Conservation (phyloP, 2,888 invertebrate genomes). For the Lasioglossum figueresi region DNA sequence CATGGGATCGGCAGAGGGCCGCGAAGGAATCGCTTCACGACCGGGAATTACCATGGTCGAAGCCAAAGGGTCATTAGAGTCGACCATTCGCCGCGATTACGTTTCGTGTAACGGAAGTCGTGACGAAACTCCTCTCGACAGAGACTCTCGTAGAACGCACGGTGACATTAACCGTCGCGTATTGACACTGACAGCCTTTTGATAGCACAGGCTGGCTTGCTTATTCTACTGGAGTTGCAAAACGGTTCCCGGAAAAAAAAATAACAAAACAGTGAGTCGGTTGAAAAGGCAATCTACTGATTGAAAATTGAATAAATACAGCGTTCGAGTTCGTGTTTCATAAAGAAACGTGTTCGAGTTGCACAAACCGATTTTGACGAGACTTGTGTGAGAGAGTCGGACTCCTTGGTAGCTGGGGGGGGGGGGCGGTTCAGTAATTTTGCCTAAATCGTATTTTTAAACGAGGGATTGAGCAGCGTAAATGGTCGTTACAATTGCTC, state of each 20-base stretch:
- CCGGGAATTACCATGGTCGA: slow-evolving; percentile 47
- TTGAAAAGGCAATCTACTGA: background rate
- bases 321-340: background rate
- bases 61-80: slow-evolving; percentile 55
- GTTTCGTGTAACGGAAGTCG: slow-evolving; percentile 57
- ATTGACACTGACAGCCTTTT: background rate
- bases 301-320: slow-evolving; percentile 1
- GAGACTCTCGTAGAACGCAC: background rate
- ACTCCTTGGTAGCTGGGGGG: background rate
- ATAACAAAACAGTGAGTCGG: background rate
- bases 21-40: slow-evolving; percentile 35
- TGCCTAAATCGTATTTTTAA: slow-evolving; percentile 1
- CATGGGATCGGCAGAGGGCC: slow-evolving; percentile 38
- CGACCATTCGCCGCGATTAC: slow-evolving; percentile 52
- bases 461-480: background rate
- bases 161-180: background rate
- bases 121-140: slow-evolving; percentile 45
- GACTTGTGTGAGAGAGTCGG: background rate
- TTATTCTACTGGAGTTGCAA: background rate
- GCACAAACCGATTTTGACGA: background rate
- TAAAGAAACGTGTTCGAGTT: background rate
- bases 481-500: background rate
- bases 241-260: background rate
- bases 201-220: background rate
- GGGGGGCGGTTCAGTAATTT: background rate